These are phyloP conservation scores for Delichon dasypus DNA, from an alignment of 2,797 vertebrate genomes.

Conservation along the genomic window DNA sequence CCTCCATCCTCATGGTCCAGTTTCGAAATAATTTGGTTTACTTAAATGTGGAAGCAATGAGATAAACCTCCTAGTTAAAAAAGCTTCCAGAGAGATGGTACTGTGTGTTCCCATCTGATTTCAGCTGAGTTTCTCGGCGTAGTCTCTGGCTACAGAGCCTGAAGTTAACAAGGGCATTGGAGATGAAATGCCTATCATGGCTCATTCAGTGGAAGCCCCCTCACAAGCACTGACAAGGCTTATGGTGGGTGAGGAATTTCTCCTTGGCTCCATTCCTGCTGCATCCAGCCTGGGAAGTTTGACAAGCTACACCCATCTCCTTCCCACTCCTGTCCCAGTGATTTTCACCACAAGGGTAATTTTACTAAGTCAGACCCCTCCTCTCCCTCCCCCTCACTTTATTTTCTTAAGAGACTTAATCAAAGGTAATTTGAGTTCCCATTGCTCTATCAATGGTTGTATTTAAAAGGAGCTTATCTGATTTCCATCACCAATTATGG, in stretches of 20 bases:
- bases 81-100: not conserved
- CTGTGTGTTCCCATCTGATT: not conserved
- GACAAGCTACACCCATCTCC: constrained; percentile 28
- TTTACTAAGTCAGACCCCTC: constrained; percentile 42
- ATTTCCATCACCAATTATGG: constrained; percentile 81
- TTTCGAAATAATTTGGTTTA: not conserved
- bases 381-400: constrained; percentile 55
- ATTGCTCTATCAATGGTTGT: constrained; percentile 81
- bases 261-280: constrained; percentile 54
- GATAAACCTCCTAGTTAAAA: rapidly evolving
- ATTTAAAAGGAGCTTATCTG: constrained; percentile 81
- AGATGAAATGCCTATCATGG: not conserved
- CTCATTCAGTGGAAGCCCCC: not conserved
- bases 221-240: not conserved
- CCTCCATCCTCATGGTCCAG: not conserved
- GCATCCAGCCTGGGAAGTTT: constrained; percentile 14
- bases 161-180: not conserved
- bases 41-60: not conserved
- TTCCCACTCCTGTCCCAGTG: constrained; percentile 19
- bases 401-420: constrained; percentile 82
- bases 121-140: not conserved
- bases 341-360: constrained; percentile 52
- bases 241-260: not conserved
- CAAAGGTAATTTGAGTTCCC: constrained; percentile 81
- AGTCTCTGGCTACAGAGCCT: not conserved